A percentile compares a stretch with the other conserved stretches of the same genome.
Evolutionary conservation across 1,140 invertebrate genomes (phyloP).

Genomic region (Drosophila saltans): DNA sequence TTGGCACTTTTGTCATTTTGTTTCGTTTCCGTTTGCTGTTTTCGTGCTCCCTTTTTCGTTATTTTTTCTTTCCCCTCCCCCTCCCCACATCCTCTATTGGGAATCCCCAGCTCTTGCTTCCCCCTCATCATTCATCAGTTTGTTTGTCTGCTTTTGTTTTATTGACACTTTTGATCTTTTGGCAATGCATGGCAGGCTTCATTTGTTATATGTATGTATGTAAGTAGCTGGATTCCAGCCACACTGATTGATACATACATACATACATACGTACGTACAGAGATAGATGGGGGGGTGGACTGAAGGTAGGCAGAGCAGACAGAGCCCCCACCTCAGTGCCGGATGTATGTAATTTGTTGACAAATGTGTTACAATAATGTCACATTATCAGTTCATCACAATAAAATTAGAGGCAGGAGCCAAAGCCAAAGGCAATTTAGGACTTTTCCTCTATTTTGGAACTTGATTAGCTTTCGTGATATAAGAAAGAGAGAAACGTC

Average conservation of each 20-base stretch:
- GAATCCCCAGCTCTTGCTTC: background rate
- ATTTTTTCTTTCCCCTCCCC: background rate
- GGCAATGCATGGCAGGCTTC: conserved; percentile 63
- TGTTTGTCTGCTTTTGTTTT: conserved; percentile 74
- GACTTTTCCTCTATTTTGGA: conserved; percentile 1
- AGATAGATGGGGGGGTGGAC: background rate
- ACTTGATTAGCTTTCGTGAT: background rate
- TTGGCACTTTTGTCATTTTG: conserved; percentile 79
- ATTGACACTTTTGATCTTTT: conserved; percentile 81
- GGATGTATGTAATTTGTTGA: conserved; percentile 73
- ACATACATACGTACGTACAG: conserved; percentile 37
- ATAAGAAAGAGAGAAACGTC: no score
- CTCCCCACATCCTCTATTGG: background rate
- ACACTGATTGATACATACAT: conserved; percentile 76
- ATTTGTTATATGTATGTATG: conserved; percentile 64
- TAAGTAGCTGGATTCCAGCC: conserved; percentile 7
- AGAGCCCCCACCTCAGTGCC: conserved; percentile 39
- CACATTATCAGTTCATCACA: conserved; percentile 82
- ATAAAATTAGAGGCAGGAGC: conserved; percentile 71
- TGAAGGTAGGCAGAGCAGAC: background rate
- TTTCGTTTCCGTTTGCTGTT: conserved; percentile 27
- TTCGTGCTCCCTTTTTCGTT: conserved; percentile 15
- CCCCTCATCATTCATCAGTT: conserved; percentile 23
- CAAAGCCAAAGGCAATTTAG: background rate
- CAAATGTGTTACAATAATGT: conserved; percentile 80